Base-by-base conservation (phyloP, 2,888 invertebrate species). In the Dryadula phaetusa region DNA sequence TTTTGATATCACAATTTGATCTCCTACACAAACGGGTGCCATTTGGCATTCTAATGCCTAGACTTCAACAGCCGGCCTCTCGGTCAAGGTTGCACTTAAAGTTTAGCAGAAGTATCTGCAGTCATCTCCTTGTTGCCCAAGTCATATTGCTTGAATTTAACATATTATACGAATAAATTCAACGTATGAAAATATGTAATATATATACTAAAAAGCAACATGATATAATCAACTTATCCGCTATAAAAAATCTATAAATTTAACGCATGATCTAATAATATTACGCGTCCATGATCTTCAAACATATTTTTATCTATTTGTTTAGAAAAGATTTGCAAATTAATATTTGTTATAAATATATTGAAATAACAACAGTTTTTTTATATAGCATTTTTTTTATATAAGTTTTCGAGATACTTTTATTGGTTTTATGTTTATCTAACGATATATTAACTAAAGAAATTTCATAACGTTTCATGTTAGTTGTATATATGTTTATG, bases 41-140 rank as follows among this genome's bases (percentile, higher is more conserved):
- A 46, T 46, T 60, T n/a, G 60, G 18, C 44, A 46, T 44, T 44
- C 28, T 14, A 44, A 20, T 25, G 44, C 28, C 32, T 44, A 46
- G 42, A 60, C 25, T 46, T 60, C n/a, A 32, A 16, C 42, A 44
- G 14, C 32, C 44, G 60, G 44, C 44, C 60, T 65, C 49, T 65
- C 64, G 64, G 64, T 65, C 64, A 65, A 65, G 64, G 64, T 60
- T 60, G 58, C 64, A 52, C 64, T 65, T 65, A 60, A 52, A 60
- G 60, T 60, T 60, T 32, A 60, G 25, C 34, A 65, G 37, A 58
- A 52, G 64, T 58, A 64, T 65, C 49, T 60, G 64, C 64, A 65
- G 40, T 42, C 64, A 49, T 64, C 46, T 46, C 46, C 64, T 58
- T 52, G 28, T 25, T 49, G 18, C 60, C 58, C 40, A 60, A 44